Conservation (phyloP, 1,140 invertebrate genomes). For the honey bee (Apis mellifera) region Amel_HAv3.1 CM009934.2:9842501-9843000, state of each 20-base stretch:
- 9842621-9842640: conserved; percentile 28
- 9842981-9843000: no score
- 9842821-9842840: no score
- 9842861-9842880: no score
- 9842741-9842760: not conserved
- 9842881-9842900: no score
- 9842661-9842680: conserved; percentile 42
- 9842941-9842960: no score
- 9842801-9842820: no score
- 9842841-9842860: no score
- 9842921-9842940: no score
- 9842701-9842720: conserved; percentile 36
- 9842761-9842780: not conserved
- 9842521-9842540: not conserved
- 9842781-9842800: no score
- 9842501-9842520: no score
- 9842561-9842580: conserved; percentile 26
- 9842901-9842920: no score
- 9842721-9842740: conserved; percentile 13
- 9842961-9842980: no score
- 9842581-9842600: conserved; percentile 48
- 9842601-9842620: conserved; percentile 19
- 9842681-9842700: conserved; percentile 48
- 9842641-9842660: conserved; percentile 33
- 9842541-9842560: conserved; percentile 49